Conservation (phyloP, 2,113 vertebrate genomes). For the Amazona guildingii region DNA sequence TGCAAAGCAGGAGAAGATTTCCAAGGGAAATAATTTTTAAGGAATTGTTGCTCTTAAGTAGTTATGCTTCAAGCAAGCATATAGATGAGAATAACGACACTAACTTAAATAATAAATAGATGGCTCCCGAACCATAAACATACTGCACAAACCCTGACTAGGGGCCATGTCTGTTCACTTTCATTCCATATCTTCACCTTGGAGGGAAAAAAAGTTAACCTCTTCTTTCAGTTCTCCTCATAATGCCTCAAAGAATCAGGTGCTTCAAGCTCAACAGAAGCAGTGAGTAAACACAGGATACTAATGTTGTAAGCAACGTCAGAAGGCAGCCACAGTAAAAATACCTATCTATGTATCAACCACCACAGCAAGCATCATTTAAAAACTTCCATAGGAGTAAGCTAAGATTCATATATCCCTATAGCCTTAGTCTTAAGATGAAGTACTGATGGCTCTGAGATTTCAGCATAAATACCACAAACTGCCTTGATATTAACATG, state of each 20-base stretch:
- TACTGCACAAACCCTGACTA: not conserved
- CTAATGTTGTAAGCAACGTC: not conserved
- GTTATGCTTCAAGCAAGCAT: not conserved
- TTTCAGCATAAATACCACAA: not conserved
- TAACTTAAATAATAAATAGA: not conserved
- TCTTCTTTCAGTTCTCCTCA: not conserved
- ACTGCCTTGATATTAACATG: not conserved
- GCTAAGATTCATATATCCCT: not conserved
- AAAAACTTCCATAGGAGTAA: not conserved
- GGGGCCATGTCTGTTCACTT: not conserved
- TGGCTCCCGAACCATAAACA: not conserved
- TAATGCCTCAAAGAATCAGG: not conserved
- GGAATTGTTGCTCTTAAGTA: not conserved
- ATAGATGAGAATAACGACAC: not conserved
- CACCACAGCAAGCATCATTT: not conserved
- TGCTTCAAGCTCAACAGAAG: not conserved
- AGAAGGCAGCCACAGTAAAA: not conserved
- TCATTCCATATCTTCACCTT: not conserved
- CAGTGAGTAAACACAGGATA: not conserved
- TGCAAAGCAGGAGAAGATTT: not conserved
- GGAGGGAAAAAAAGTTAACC: not conserved
- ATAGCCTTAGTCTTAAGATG: not conserved
- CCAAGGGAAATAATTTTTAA: not conserved
- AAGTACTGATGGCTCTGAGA: not conserved
- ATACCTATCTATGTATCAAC: not conserved